phyloP scores from a whole-genome alignment of 2,797 vertebrate species.

The Hippoglossus hippoglossus region DNA sequence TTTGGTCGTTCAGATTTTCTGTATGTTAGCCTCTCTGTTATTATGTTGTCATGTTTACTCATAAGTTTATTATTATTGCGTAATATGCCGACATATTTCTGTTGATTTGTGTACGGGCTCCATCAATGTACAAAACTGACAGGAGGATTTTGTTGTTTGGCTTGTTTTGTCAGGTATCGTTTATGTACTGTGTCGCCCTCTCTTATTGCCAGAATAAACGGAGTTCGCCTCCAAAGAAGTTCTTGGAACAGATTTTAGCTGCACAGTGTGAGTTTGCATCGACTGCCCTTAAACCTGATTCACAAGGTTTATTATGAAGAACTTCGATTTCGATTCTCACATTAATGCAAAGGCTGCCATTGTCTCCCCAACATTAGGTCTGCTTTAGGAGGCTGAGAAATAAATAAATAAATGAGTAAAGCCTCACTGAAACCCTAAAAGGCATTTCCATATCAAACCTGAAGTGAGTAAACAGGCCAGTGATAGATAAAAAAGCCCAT shows the following conservation, averaged over 20 bases:
- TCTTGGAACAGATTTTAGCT: background rate
- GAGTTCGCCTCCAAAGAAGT: too few species aligned
- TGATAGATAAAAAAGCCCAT: constrained; percentile 57
- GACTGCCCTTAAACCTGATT: background rate
- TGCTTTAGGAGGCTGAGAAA: constrained; percentile 1
- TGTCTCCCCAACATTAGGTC: background rate
- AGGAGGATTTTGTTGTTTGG: too few species aligned
- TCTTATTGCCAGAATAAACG: too few species aligned
- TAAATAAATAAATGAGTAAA: constrained; percentile 21
- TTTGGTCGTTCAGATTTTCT: too few species aligned
- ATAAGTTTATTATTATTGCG: too few species aligned
- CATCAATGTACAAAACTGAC: too few species aligned
- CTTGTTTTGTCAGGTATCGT: too few species aligned
- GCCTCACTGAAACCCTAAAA: constrained; percentile 29
- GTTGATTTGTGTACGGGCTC: too few species aligned
- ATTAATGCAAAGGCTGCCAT: constrained; percentile 1
- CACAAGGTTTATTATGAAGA: background rate
- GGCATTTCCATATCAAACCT: constrained; percentile 65
- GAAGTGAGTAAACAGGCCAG: constrained; percentile 46
- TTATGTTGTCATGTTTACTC: too few species aligned
- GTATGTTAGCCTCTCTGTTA: too few species aligned
- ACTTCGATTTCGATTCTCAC: background rate
- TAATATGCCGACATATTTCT: too few species aligned
- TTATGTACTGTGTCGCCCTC: too few species aligned
- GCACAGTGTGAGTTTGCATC: background rate